Base-by-base conservation (phyloP, 2,888 invertebrate genomes). In the Parapristionchus giblindavisi region DNA sequence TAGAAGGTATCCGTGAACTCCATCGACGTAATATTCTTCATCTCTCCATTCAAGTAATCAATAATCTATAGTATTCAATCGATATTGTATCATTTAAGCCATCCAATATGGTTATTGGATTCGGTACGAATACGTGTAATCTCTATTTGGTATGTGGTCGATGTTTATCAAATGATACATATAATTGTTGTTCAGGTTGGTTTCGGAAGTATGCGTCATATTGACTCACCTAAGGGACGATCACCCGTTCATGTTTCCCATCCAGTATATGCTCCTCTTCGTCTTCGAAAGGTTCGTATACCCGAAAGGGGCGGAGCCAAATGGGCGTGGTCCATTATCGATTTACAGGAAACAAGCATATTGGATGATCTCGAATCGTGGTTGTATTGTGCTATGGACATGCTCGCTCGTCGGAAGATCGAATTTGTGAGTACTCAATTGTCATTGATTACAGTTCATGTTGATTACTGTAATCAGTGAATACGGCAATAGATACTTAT, bases 331-430 rank as follows among this genome's bases (percentile, higher is more conserved):
- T n/a, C n/a, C n/a, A n/a, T n/a, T n/a, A n/a, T n/a, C n/a, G n/a
- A n/a, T n/a, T n/a, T n/a, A n/a, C n/a, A 63, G 40, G 63, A 38
- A 40, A 38, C n/a, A 29, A 51, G 48, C 17, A 66, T 66, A 51
- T 21, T 66, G 48, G 66, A 66, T 38, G 66, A 66, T 51, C 66
- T 66, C 21, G 48, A 66, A 43, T 27, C 32, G 34, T 66, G 66
- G 66, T 29, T 66, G 51, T 66, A 51, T 29, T 27, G 48, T 29
- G 34, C 51, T 14, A 48, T 51, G 36, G 66, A 66, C 29, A 5
- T 66, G 2, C 14, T 66, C n/a, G 66, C 51, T n/a, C 29, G 66
- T n/a, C 29, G 51, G 24, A 48, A 51, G 34, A n/a, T 48, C 21
- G 48, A 43, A 8, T 66, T 48, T 48, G 66, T 66, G 51, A 63